Evolutionary conservation across 53 echinoderm and acorn worm genomes (phyloP), one percentile per base, ranked within the genome.

Genomic region (Hippasteria phrygiana): DNA sequence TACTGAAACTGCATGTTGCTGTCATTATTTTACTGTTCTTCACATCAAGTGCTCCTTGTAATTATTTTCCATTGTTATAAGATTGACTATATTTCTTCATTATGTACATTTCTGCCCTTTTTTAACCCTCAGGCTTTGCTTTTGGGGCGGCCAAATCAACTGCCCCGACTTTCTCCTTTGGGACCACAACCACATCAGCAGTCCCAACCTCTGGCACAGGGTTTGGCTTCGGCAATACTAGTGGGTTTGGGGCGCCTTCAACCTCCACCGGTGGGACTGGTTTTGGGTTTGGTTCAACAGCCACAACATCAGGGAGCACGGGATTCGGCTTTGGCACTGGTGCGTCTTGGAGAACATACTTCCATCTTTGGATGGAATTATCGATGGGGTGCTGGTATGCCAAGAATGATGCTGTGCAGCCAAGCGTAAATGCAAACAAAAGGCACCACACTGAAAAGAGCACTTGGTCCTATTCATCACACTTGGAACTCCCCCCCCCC

Each of bases 131-230:
- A 83, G 90, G 90, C 5, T 91, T 86, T 85, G 43, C 82, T 32
- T 91, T 84, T 74, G 87, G 84, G n/a, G 92, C 90, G 18, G 93
- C 92, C 40, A 94, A 86, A 34, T 77, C 93, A 10, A 83, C 87
- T 4, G 94, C 88, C 6, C 90, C 90, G 8, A 84, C 56, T 22
- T 96, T 93, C 66, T 92, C 92, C 28, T 67, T 71, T 69, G 74
- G 90, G 1, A 86, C 89, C 0, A 87, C 87, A 0, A 75, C 93
- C 2, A 78, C 92, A 62, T 35, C 84, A 40, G 22, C 80, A 24
- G n/a, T 31, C 6, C 27, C 75, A 50, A 75, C 75, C 0, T 81
- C 94, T 6, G n/a, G 72, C 11, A 69, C 89, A 5, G 96, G 91
- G 17, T 96, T 93, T 62, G 91, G 63, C 46, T 93, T 95, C 92